Conservation (phyloP, 1,140 invertebrate genomes). For the Tetragonula clypearis region DNA sequence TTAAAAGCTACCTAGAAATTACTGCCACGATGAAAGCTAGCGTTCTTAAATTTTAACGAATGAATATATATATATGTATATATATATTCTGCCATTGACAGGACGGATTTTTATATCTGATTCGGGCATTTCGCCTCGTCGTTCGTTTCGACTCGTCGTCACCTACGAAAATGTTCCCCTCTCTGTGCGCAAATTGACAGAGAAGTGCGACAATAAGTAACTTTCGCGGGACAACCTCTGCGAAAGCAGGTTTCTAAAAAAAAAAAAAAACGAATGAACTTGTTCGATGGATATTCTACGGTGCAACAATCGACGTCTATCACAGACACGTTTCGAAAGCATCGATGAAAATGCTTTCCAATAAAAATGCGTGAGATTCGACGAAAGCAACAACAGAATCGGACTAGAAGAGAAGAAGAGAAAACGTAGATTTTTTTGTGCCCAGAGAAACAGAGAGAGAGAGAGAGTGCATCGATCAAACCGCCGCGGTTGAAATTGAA, state of each 20-base stretch:
- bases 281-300: constrained; percentile 29
- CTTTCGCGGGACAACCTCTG: neutral
- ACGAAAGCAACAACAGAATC: neutral
- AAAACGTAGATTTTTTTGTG: neutral
- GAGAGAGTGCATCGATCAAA: neutral
- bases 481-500: too few relatives aligned
- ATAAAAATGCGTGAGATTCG: neutral
- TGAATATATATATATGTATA: too few relatives aligned
- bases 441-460: neutral
- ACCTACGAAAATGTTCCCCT: neutral
- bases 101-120: constrained; percentile 52
- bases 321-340: constrained; percentile 67
- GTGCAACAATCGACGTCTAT: constrained; percentile 61
- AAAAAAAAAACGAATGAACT: constrained; percentile 22
- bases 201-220: neutral
- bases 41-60: too few relatives aligned
- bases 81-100: neutral
- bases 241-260: neutral
- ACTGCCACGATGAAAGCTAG: too few relatives aligned
- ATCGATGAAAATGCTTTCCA: neutral
- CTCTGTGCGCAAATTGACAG: neutral
- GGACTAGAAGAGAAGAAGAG: neutral
- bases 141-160: neutral
- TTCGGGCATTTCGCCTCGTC: neutral
- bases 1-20: too few relatives aligned